Percentiles rank a stretch among this genome's conserved stretches.
phyloP scores from a whole-genome alignment of 2,888 invertebrate genomes.

The Diaphora mendica region DNA sequence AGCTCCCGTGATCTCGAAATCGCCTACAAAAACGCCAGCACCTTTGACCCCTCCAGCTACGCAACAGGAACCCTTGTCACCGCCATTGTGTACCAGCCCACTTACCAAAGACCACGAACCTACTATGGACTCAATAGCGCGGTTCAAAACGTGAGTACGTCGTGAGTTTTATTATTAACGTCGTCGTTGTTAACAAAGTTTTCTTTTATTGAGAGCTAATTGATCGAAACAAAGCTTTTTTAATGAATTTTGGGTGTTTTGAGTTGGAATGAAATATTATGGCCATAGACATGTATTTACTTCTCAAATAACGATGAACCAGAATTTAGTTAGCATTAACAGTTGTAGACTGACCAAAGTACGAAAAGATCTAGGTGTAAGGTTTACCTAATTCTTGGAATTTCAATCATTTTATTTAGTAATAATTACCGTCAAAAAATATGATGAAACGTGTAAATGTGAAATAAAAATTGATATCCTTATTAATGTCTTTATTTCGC shows the following conservation, averaged over 20 bases:
- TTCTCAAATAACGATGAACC: not conserved
- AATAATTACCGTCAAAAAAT: not conserved
- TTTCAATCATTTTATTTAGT: no score
- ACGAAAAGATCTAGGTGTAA: not conserved
- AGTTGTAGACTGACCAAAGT: constrained; percentile 2
- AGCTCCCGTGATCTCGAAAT: constrained; percentile 4
- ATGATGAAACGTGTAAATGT: not conserved
- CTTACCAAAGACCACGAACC: constrained; percentile 73
- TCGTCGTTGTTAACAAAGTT: constrained; percentile 31
- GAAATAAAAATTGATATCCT: not conserved
- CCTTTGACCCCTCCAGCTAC: constrained; percentile 50
- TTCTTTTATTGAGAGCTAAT: constrained; percentile 16
- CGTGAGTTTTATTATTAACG: constrained; percentile 21
- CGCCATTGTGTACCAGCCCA: constrained; percentile 79
- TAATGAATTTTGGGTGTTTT: not conserved
- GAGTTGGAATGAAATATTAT: not conserved
- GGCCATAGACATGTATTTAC: not conserved
- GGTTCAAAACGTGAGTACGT: constrained; percentile 82
- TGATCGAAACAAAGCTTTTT: not conserved
- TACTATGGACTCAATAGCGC: constrained; percentile 75
- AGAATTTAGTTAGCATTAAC: not conserved
- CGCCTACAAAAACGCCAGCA: constrained; percentile 39
- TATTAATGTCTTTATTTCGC: not conserved
- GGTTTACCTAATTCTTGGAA: not conserved
- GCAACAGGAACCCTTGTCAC: constrained; percentile 68